Percentiles rank a stretch among this genome's conserved stretches.
phyloP scores from a whole-genome alignment of 2,888 invertebrate genomes.

The Acleris emargana region DNA sequence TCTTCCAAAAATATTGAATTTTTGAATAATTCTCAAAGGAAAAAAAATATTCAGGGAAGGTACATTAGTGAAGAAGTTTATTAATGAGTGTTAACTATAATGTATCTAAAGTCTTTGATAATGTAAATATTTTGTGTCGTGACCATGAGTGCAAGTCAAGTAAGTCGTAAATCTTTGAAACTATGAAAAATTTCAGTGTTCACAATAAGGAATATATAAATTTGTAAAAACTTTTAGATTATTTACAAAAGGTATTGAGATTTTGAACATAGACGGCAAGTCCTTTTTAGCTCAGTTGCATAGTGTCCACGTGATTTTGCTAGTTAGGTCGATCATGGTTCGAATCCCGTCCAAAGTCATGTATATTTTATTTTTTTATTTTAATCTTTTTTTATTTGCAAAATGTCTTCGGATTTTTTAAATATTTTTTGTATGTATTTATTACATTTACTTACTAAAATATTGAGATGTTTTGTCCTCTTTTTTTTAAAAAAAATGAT shows the following conservation, averaged over 20 bases:
- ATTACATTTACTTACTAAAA: too few species aligned
- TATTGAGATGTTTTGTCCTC: too few species aligned
- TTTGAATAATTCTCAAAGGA: neutral
- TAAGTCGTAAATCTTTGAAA: conserved; percentile 26
- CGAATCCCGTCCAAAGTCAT: conserved; percentile 48
- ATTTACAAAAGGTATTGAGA: conserved; percentile 36
- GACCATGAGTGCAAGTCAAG: conserved; percentile 19
- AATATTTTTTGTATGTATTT: conserved; percentile 10
- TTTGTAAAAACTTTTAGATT: conserved; percentile 6
- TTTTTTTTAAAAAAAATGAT: too few species aligned
- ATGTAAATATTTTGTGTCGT: conserved; percentile 12
- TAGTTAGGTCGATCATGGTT: conserved; percentile 53
- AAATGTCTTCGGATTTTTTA: neutral
- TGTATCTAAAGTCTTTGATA: neutral
- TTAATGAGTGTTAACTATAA: neutral
- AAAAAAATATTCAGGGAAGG: neutral
- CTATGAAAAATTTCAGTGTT: neutral
- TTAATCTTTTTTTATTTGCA: conserved; percentile 30
- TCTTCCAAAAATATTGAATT: neutral
- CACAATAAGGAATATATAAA: neutral
- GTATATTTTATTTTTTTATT: conserved; percentile 33
- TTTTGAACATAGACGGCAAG: conserved; percentile 44
- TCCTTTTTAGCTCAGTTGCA: conserved; percentile 39
- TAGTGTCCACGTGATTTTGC: conserved; percentile 42
- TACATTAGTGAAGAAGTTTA: neutral